Conservation (phyloP, 2,888 invertebrate genomes). For the Amphiduros pacificus region DNA sequence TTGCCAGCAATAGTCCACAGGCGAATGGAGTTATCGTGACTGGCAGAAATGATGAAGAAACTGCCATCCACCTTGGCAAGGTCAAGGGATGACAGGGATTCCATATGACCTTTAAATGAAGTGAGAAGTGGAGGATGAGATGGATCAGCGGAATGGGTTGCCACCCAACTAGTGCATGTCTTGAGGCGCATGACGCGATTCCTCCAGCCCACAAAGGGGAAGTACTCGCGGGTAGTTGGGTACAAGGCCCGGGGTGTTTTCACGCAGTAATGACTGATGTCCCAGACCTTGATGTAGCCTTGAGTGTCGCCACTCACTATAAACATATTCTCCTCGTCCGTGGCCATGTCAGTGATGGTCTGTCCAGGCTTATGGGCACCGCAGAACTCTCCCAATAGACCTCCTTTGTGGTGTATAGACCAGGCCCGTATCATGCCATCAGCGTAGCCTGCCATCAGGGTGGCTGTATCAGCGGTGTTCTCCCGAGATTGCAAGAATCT, state of each 20-base stretch:
- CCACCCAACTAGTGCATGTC: slow-evolving; percentile 17
- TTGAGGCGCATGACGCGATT: slow-evolving; percentile 4
- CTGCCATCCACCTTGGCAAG: not conserved
- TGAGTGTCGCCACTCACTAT: slow-evolving; percentile 63
- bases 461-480: not conserved
- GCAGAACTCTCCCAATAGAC: slow-evolving; percentile 71
- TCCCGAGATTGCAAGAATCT: slow-evolving; percentile 2
- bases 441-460: slow-evolving; percentile 71
- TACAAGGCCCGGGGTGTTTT: too few species aligned
- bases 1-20: slow-evolving; percentile 48
- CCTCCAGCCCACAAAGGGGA: slow-evolving; percentile 21
- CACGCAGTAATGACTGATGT: slow-evolving; percentile 23
- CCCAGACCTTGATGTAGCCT: slow-evolving; percentile 33
- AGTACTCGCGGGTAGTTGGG: slow-evolving; percentile 9
- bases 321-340: slow-evolving; percentile 72
- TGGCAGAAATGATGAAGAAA: slow-evolving; percentile 41
- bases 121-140: slow-evolving; percentile 43
- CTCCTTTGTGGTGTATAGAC: slow-evolving; percentile 79
- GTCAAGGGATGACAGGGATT: slow-evolving; percentile 65
- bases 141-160: not conserved
- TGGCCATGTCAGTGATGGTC: slow-evolving; percentile 69
- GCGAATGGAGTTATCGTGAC: slow-evolving; percentile 70
- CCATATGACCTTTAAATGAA: slow-evolving; percentile 69
- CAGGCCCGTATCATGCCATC: slow-evolving; percentile 77
- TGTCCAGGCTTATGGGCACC: slow-evolving; percentile 69